phyloP scores from a whole-genome alignment of 2,797 vertebrate species.

The Cuculus canorus region DNA sequence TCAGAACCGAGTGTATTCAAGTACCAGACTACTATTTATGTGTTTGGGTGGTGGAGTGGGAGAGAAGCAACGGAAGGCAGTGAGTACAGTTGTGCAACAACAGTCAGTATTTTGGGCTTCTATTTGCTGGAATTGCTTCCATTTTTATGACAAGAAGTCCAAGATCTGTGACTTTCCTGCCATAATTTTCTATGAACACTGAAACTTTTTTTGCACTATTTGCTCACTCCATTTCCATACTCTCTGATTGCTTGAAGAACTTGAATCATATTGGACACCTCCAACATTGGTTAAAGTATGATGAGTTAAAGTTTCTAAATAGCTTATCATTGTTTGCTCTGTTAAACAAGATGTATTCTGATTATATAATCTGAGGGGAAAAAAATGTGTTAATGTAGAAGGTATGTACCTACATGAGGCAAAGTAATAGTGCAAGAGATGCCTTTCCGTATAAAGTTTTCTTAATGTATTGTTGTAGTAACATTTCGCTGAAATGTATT shows the following conservation, averaged over 20 bases:
- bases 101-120: not conserved
- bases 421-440: not conserved
- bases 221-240: not conserved
- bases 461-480: not conserved
- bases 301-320: not conserved
- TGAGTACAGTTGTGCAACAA: not conserved
- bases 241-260: not conserved
- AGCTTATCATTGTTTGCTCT: not conserved
- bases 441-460: not conserved
- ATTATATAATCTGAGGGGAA: not conserved
- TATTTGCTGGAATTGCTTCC: not conserved
- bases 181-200: not conserved
- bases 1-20: not conserved
- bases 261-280: not conserved
- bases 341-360: not conserved
- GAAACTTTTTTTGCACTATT: not conserved
- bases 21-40: not conserved
- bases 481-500: not conserved
- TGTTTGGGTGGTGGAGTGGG: not conserved
- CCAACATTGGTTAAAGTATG: not conserved
- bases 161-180: slow-evolving; percentile 1
- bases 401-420: not conserved
- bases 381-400: not conserved
- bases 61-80: not conserved
- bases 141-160: slow-evolving; percentile 7